Percentiles rank a stretch among this genome's conserved stretches.
phyloP scores from a whole-genome alignment of 2,888 invertebrate species.

The Athalia circularis region DNA sequence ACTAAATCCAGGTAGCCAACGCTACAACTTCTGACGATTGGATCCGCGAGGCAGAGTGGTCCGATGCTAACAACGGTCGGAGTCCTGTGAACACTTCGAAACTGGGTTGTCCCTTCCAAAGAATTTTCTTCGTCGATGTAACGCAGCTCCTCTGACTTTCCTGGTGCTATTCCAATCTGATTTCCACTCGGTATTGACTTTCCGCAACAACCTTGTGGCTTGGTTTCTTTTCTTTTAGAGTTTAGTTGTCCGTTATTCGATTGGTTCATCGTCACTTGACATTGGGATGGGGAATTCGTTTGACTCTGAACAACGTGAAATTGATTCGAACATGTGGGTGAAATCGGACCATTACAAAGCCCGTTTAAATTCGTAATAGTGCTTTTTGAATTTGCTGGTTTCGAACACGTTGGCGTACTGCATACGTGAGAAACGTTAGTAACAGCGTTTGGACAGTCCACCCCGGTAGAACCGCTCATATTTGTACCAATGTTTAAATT shows the following conservation, averaged over 20 bases:
- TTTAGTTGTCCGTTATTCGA: slow-evolving; percentile 55
- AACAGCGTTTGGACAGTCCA: slow-evolving; percentile 7
- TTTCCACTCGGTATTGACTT: slow-evolving; percentile 58
- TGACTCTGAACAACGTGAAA: slow-evolving; percentile 61
- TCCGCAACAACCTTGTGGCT: slow-evolving; percentile 55
- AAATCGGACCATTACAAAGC: slow-evolving; percentile 58
- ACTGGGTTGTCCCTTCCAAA: slow-evolving; percentile 59
- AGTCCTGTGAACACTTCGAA: slow-evolving; percentile 72
- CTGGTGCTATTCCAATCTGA: slow-evolving; percentile 55
- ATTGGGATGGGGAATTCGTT: slow-evolving; percentile 58
- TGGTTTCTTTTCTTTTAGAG: slow-evolving; percentile 61
- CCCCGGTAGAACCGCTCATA: slow-evolving; percentile 2
- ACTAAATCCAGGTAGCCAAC: slow-evolving; percentile 92
- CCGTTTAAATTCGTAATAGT: slow-evolving; percentile 49
- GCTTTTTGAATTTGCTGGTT: slow-evolving; percentile 52
- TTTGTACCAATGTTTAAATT: slow-evolving; percentile 55
- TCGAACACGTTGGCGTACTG: slow-evolving; percentile 52
- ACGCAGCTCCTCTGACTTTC: slow-evolving; percentile 79
- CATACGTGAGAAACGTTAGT: slow-evolving; percentile 37
- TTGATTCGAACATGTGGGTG: slow-evolving; percentile 67
- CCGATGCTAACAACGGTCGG: slow-evolving; percentile 82
- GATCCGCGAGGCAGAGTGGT: slow-evolving; percentile 78
- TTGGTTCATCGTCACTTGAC: slow-evolving; percentile 52
- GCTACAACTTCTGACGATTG: slow-evolving; percentile 90
- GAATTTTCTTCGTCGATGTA: slow-evolving; percentile 84